Percentiles rank a stretch among this genome's conserved stretches.
phyloP scores from a whole-genome alignment of 2,113 vertebrate genomes.

The Upupa epops region DNA sequence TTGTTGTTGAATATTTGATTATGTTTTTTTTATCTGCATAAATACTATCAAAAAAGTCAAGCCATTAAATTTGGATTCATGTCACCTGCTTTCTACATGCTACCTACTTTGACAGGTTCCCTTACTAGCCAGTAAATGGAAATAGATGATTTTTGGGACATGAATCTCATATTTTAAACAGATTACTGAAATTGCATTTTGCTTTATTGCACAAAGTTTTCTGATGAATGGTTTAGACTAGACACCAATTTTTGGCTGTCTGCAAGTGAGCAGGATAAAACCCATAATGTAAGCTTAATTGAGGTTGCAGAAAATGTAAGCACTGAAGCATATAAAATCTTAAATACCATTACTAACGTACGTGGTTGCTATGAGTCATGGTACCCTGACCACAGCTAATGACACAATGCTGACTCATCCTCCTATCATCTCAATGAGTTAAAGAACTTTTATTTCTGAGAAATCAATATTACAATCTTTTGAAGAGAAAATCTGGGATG shows the following conservation, averaged over 20 bases:
- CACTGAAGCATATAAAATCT: background rate
- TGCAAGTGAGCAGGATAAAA: background rate
- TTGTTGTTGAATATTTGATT: background rate
- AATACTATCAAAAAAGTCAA: background rate
- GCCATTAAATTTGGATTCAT: background rate
- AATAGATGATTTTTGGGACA: background rate
- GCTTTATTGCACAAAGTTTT: background rate
- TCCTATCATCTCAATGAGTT: constrained; percentile 12
- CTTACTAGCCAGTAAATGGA: background rate
- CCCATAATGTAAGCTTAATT: background rate
- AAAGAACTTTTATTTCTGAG: background rate
- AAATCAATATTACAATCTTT: background rate
- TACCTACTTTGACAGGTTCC: background rate
- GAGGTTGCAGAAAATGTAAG: background rate
- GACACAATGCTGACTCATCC: constrained; percentile 10
- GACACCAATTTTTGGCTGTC: background rate
- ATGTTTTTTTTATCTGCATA: background rate
- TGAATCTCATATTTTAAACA: background rate
- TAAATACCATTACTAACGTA: background rate
- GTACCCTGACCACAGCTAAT: constrained; percentile 34
- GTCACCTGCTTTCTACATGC: background rate
- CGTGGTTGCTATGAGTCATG: constrained; percentile 15
- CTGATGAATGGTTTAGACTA: background rate
- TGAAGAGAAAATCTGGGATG: background rate
- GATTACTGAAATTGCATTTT: background rate